These are phyloP conservation scores for Brachyhypopomus occidentalis DNA, from an alignment of 2,113 vertebrate species.

Conservation along the genomic window DNA sequence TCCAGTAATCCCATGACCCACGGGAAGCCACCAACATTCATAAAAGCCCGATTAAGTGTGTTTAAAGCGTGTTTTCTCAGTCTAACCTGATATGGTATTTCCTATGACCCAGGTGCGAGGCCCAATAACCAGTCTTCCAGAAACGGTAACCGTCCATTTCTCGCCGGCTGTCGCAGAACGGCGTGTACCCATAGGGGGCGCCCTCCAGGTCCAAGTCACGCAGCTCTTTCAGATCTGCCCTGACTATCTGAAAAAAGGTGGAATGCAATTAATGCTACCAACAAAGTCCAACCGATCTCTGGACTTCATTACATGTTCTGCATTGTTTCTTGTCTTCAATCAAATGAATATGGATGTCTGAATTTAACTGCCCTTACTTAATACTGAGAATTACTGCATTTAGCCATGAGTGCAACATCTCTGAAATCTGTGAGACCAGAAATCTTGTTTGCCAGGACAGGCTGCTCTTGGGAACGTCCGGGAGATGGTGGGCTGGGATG, in stretches of 20 bases:
- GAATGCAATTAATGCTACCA: neutral
- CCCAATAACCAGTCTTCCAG: conserved; percentile 97
- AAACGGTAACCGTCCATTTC: conserved; percentile 99
- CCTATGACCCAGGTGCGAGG: conserved; percentile 87
- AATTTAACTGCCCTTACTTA: too few relatives aligned
- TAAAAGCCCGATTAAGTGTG: too few relatives aligned
- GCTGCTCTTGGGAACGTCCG: too few relatives aligned
- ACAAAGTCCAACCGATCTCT: neutral
- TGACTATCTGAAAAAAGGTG: conserved; percentile 81
- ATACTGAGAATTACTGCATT: too few relatives aligned
- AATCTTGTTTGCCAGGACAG: too few relatives aligned
- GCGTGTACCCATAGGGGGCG: conserved; percentile 95
- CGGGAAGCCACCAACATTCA: too few relatives aligned
- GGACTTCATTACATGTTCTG: too few relatives aligned
- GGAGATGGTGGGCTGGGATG: neutral
- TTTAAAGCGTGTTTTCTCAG: neutral
- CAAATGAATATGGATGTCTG: too few relatives aligned
- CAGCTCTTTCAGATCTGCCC: conserved; percentile 91
- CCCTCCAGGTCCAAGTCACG: conserved; percentile 86
- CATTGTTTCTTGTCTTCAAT: too few relatives aligned
- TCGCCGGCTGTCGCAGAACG: conserved; percentile 92
- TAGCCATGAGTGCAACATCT: too few relatives aligned
- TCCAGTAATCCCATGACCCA: too few relatives aligned
- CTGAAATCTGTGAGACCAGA: too few relatives aligned
- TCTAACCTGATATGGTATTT: conserved; percentile 95